Evolutionary conservation across 2,797 vertebrate genomes (phyloP), one percentile per base, ranked within the genome.

Genomic region (Limosa lapponica): DNA sequence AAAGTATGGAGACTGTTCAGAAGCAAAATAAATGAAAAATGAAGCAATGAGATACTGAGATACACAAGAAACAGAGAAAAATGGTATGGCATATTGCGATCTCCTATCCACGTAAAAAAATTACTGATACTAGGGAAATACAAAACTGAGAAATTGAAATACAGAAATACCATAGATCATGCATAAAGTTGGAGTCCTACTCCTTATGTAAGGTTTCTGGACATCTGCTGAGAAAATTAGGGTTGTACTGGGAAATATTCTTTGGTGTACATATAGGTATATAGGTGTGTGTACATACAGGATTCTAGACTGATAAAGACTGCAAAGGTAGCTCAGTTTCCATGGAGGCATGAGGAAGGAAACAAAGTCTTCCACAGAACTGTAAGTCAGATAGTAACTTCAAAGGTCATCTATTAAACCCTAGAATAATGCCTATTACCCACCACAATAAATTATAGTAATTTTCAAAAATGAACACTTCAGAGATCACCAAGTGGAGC

Each of bases 81-180:
- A 77, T 11, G 22, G 5, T 44, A 22, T 0, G 0, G 6, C 1
- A 0, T 72, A 22, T 71, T 84, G 24, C 25, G 16, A 1, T 74
- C 32, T 54, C 49, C 24, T n/a, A 4, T n/a, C 15, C 37, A 7
- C 1, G 1, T 24, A 41, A 23, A 20, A 37, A 58, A 25, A 7
- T 43, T 65, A 48, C 16, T n/a, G 36, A 22, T 78, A 20, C 8
- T 82, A 37, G 54, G 30, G 51, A 71, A 79, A 43, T 30, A 39
- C 3, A 49, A 25, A 78, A 18, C 28, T 46, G 51, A 69, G 49
- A 71, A 61, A 58, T 27, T 27, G n/a, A 65, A 75, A n/a, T 30
- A 55, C 18, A 74, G 41, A 61, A 59, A 59, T 36, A 41, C 6
- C 3, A 1, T 8, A 32, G 19, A 39, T 48, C 13, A 54, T 61